Percentiles rank a stretch among this genome's conserved stretches.
Evolutionary conservation across 2,888 invertebrate species (phyloP).

Genomic region (Anoplius nigerrimus): DNA sequence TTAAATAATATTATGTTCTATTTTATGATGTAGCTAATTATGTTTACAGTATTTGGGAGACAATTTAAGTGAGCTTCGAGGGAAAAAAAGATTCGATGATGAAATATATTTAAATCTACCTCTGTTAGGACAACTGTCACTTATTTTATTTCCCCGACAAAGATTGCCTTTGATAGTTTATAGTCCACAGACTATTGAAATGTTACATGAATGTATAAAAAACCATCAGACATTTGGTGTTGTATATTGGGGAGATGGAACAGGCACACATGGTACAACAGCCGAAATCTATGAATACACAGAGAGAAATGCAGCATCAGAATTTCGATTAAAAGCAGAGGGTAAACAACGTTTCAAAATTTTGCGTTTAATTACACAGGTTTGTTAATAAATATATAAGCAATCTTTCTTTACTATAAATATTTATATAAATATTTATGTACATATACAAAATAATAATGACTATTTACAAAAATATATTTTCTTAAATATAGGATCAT

Average conservation of each 20-base stretch:
- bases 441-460: too few relatives aligned
- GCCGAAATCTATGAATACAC: constrained; percentile 78
- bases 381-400: constrained; percentile 29
- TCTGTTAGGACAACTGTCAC: constrained; percentile 78
- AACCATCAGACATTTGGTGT: constrained; percentile 82
- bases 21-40: neutral
- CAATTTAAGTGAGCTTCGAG: constrained; percentile 80
- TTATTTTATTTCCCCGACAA: constrained; percentile 87
- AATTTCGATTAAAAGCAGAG: constrained; percentile 83
- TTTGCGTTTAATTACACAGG: constrained; percentile 69
- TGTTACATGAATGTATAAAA: constrained; percentile 79
- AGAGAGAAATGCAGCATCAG: constrained; percentile 75
- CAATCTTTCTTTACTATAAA: neutral
- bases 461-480: too few relatives aligned
- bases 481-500: constrained; percentile 45
- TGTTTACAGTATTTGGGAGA: constrained; percentile 77
- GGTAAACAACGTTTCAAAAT: constrained; percentile 86
- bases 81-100: constrained; percentile 80
- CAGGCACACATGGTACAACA: constrained; percentile 61
- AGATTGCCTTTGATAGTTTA: constrained; percentile 84
- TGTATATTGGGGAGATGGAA: constrained; percentile 75
- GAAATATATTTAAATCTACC: constrained; percentile 77
- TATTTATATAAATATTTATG: constrained; percentile 9
- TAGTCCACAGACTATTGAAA: constrained; percentile 77
- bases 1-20: constrained; percentile 10